phyloP scores from a whole-genome alignment of 2,113 vertebrate genomes.

The Athene noctua region DNA sequence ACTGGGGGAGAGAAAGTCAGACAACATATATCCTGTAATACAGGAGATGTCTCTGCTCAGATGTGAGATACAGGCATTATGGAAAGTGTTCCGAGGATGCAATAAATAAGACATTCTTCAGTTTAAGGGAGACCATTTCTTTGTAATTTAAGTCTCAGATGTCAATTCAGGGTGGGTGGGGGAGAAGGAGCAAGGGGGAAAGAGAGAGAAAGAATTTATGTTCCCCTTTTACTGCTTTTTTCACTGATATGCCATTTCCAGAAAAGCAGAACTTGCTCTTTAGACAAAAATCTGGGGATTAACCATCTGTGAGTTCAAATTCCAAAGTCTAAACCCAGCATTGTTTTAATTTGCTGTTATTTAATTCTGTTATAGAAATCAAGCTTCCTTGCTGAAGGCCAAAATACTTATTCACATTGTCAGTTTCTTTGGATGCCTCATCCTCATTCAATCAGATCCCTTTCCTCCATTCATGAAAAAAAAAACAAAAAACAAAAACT shows the following conservation, averaged over 20 bases:
- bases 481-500: background rate
- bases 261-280: background rate
- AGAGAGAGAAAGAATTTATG: background rate
- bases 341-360: background rate
- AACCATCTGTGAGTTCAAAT: background rate
- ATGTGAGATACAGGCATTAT: background rate
- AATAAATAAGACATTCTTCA: background rate
- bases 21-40: background rate
- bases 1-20: background rate
- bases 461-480: background rate
- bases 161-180: fast-evolving
- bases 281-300: background rate
- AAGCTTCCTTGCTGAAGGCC: background rate
- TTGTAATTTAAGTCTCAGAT: background rate
- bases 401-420: background rate
- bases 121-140: background rate
- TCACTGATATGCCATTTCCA: background rate
- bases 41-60: background rate
- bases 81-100: background rate
- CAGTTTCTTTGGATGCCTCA: background rate
- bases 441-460: background rate
- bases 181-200: background rate
- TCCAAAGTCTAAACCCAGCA: background rate
- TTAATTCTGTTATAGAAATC: background rate
- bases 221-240: background rate